Percentiles rank a stretch among this genome's conserved stretches.
Conservation (phyloP, 2,113 vertebrate species). For the Cynopterus brachyotis region DNA sequence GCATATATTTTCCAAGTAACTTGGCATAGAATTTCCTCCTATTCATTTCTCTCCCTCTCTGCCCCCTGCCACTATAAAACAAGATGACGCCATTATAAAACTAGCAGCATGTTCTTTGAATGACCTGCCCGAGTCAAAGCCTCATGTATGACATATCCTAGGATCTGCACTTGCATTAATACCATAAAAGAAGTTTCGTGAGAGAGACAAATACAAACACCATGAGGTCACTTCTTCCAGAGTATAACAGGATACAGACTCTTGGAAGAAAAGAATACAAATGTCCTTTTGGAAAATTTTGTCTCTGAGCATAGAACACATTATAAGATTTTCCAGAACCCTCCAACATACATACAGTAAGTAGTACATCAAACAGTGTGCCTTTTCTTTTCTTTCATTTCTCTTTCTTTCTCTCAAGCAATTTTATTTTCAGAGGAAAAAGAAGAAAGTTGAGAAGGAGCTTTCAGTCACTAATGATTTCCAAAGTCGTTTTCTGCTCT, state of each 20-base stretch:
- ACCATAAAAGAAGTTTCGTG: slow-evolving; percentile 78
- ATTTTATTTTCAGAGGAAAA: slow-evolving; percentile 41
- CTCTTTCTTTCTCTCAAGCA: background rate
- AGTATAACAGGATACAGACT: slow-evolving; percentile 81
- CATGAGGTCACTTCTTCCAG: slow-evolving; percentile 85
- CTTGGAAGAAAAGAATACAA: slow-evolving; percentile 82
- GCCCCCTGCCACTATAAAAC: slow-evolving; percentile 48
- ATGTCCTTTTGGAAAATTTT: slow-evolving; percentile 82
- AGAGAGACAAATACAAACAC: slow-evolving; percentile 83
- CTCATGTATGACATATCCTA: slow-evolving; percentile 53
- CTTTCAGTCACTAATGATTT: slow-evolving; percentile 16
- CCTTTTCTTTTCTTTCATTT: slow-evolving; percentile 38
- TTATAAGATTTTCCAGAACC: slow-evolving; percentile 81
- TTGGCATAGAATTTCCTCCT: slow-evolving; percentile 55
- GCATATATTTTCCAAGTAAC: slow-evolving; percentile 62
- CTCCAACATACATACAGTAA: slow-evolving; percentile 66
- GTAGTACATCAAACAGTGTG: slow-evolving; percentile 46
- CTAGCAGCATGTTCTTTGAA: slow-evolving; percentile 55
- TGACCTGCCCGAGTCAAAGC: slow-evolving; percentile 64
- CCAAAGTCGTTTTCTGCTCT: background rate
- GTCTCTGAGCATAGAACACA: slow-evolving; percentile 73
- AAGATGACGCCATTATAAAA: slow-evolving; percentile 55
- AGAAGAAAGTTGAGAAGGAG: background rate
- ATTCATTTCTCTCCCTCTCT: background rate
- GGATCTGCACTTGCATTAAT: slow-evolving; percentile 67